Percentiles rank a stretch among this genome's conserved stretches.
These are phyloP conservation scores for Oryzias javanicus DNA, from an alignment of 2,113 vertebrate species.

Conservation along the genomic window DNA sequence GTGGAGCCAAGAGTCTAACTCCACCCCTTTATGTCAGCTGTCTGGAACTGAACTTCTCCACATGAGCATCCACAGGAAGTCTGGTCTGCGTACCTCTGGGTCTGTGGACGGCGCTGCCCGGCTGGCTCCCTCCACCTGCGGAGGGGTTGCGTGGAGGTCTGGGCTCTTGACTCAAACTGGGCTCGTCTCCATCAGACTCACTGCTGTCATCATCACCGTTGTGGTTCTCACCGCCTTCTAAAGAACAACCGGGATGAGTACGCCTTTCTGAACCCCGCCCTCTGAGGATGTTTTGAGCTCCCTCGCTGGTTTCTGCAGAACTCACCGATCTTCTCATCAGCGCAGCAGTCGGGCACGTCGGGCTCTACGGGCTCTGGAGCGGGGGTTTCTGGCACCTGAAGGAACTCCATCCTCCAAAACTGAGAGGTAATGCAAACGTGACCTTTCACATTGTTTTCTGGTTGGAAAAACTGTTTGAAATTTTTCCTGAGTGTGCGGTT, in stretches of 20 bases:
- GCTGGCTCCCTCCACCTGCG: conserved; percentile 71
- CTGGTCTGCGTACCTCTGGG: conserved; percentile 69
- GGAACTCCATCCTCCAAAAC: conserved; percentile 99
- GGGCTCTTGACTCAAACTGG: conserved; percentile 78
- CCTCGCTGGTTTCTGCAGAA: neutral
- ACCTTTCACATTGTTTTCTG: neutral
- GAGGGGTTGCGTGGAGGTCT: conserved; percentile 62
- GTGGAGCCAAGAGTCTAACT: no score
- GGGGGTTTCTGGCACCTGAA: conserved; percentile 97
- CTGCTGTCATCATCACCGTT: conserved; percentile 91
- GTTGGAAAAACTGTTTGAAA: rapidly evolving
- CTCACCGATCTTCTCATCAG: conserved; percentile 91
- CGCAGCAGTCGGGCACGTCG: conserved; percentile 89
- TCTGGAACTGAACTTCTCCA: no score
- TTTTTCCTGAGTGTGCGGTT: conserved; percentile 2
- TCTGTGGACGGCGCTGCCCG: conserved; percentile 79
- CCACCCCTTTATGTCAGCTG: no score
- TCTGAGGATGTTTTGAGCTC: neutral
- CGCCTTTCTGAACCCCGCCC: neutral
- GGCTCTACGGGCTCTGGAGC: conserved; percentile 88
- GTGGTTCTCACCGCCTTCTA: conserved; percentile 83
- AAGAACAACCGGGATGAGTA: rapidly evolving
- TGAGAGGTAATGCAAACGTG: conserved; percentile 36
- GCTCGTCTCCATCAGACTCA: conserved; percentile 91
- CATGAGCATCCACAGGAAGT: neutral